A percentile compares a stretch with the other conserved stretches of the same genome.
phyloP scores from a whole-genome alignment of 2,888 invertebrate genomes.

The Aphodius granarius region DNA sequence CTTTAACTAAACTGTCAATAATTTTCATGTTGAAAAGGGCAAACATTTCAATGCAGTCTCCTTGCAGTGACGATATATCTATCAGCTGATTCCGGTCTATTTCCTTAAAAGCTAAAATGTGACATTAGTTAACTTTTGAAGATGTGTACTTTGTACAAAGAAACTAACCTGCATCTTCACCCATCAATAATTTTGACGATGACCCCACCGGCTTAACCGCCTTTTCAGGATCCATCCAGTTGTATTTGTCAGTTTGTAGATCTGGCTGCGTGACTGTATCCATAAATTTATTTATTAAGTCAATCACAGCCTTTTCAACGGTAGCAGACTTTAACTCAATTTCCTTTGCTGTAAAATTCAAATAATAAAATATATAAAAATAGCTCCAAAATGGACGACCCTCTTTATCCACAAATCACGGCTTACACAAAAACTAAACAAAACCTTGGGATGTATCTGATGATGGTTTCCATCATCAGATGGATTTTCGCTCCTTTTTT shows the following conservation, averaged over 20 bases:
- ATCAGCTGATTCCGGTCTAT: conserved; percentile 63
- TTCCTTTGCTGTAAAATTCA: conserved; percentile 51
- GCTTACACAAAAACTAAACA: too few relatives aligned
- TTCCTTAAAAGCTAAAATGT: conserved; percentile 61
- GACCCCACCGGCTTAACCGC: conserved; percentile 64
- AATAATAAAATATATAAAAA: too few relatives aligned
- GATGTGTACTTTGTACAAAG: not conserved
- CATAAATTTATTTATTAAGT: conserved; percentile 76
- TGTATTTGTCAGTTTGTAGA: conserved; percentile 62
- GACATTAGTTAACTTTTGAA: not conserved
- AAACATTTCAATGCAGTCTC: conserved; percentile 80
- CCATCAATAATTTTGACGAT: conserved; percentile 58
- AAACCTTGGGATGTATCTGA: too few relatives aligned
- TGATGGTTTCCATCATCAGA: too few relatives aligned
- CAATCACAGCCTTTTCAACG: conserved; percentile 76
- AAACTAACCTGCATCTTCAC: conserved; percentile 60
- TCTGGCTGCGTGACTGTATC: conserved; percentile 62
- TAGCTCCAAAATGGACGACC: too few relatives aligned
- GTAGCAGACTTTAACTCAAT: conserved; percentile 64
- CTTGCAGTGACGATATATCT: conserved; percentile 63
- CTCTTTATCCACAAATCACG: too few relatives aligned
- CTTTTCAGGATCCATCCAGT: conserved; percentile 66
- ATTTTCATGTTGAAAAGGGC: conserved; percentile 78
- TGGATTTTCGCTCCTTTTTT: too few relatives aligned
- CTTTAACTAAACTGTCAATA: conserved; percentile 72